Evolutionary conservation across 2,113 vertebrate species (phyloP).

Genomic region (Philantomba maxwellii): DNA sequence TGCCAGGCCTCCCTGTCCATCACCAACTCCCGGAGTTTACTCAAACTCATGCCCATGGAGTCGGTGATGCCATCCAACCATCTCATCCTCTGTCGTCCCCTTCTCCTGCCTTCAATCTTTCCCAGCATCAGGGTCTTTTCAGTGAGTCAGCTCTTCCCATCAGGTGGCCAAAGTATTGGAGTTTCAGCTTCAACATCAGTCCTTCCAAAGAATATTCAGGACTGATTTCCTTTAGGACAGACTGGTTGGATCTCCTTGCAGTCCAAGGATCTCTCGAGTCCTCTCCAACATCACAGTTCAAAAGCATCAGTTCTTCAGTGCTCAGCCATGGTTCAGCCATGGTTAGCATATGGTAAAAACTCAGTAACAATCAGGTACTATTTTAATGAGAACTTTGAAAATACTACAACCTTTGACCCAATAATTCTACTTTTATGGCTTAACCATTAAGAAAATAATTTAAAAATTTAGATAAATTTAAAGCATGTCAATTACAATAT

Average conservation of each 20-base stretch:
- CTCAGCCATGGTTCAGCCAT: neutral
- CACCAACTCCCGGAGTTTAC: neutral
- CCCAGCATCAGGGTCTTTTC: neutral
- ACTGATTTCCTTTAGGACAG: neutral
- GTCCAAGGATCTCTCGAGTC: neutral
- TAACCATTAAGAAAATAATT: neutral
- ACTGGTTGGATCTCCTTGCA: neutral
- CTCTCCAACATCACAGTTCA: neutral
- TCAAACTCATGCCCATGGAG: neutral
- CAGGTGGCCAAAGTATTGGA: neutral
- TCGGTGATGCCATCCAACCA: neutral
- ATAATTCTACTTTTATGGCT: conserved; percentile 14
- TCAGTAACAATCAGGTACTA: conserved; percentile 11
- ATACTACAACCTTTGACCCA: neutral
- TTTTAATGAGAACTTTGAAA: conserved; percentile 25
- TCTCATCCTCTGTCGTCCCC: neutral
- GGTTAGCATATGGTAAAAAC: neutral
- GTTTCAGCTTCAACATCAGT: neutral
- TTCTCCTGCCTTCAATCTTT: neutral
- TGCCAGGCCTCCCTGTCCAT: neutral
- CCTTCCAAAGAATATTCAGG: neutral
- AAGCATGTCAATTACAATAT: neutral
- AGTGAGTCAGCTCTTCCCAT: neutral
- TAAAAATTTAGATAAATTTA: conserved; percentile 21
- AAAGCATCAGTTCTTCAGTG: neutral